Evolutionary conservation across 2,797 vertebrate species (phyloP), one percentile per base, ranked within the genome.

Genomic region (Acanthornis magna): DNA sequence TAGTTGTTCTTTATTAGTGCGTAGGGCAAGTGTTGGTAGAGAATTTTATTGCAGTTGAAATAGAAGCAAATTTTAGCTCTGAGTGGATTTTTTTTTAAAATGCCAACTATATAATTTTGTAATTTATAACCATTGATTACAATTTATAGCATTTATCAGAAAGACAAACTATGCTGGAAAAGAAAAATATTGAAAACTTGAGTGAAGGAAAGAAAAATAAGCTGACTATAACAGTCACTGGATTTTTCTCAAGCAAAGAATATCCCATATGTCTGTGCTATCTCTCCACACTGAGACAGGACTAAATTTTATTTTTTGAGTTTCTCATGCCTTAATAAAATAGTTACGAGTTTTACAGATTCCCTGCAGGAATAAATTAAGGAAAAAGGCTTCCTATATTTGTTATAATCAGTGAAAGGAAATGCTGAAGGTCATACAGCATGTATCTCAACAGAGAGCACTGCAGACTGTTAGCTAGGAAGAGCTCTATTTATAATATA

Each of bases 121-220:
- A 88, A 94, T 96, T 96, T 91, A 89, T 65, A 89, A 27, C 29
- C 11, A 76, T 55, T 82, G 72, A 88, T 85, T 94, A 91, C 20
- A 84, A 82, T 70, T 97, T 89, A 95, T 43, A 96, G 62, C 27
- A 92, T 95, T 97, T 96, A 96, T 87, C 80, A 96, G 67, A 92
- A 94, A 58, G 57, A 79, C 72, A 43, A 96, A 74, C 58, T 87
- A 65, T 0, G 3, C 25, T 94, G 62, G 67, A 95, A 96, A 97
- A 93, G 45, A 58, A 91, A 97, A 97, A 94, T 68, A 80, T 51
- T 91, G 54, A 43, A 43, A 91, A 85, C 54, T 85, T 88, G 74
- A 94, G 34, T 89, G 95, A 96, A 60, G 32, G 86, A 95, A 97
- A 97, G 34, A 74, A 88, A 96, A 91, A 84, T 71, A 84, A 92